Evolutionary conservation across 2,113 vertebrate species (phyloP).

Genomic region (Ursus arctos): DNA sequence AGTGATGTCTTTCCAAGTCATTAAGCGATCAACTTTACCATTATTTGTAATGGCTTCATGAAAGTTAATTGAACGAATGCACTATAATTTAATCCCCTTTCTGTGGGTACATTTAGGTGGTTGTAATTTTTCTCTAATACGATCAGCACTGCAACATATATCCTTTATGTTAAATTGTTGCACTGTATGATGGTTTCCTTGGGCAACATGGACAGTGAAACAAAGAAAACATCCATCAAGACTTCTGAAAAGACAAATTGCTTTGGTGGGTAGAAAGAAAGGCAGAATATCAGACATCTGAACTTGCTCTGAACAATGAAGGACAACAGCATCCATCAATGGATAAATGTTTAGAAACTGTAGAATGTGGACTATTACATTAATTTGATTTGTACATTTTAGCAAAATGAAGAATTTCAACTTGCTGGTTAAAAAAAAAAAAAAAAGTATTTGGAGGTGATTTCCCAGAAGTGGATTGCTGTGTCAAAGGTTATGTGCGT

Average conservation of each 20-base stretch:
- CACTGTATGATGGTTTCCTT: background rate
- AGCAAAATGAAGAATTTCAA: constrained; percentile 58
- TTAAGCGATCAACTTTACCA: background rate
- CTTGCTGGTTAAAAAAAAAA: background rate
- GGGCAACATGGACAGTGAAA: constrained; percentile 95
- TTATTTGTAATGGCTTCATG: background rate
- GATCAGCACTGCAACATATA: background rate
- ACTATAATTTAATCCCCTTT: background rate
- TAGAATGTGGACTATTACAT: background rate
- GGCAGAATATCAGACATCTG: background rate
- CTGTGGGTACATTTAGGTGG: background rate
- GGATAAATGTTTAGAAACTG: background rate
- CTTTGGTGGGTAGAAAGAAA: background rate
- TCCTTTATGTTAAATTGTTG: background rate
- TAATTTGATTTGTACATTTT: constrained; percentile 7
- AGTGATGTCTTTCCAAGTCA: constrained; percentile 4
- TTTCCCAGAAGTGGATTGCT: constrained; percentile 38
- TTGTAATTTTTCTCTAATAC: constrained; percentile 21
- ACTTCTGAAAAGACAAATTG: constrained; percentile 88
- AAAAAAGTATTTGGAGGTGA: background rate
- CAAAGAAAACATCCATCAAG: constrained; percentile 97
- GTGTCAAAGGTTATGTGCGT: background rate
- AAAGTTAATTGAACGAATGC: background rate
- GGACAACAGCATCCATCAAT: background rate
- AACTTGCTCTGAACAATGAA: background rate